phyloP scores from a whole-genome alignment of 2,888 invertebrate species.

The Phyllotreta cruciferae region DNA sequence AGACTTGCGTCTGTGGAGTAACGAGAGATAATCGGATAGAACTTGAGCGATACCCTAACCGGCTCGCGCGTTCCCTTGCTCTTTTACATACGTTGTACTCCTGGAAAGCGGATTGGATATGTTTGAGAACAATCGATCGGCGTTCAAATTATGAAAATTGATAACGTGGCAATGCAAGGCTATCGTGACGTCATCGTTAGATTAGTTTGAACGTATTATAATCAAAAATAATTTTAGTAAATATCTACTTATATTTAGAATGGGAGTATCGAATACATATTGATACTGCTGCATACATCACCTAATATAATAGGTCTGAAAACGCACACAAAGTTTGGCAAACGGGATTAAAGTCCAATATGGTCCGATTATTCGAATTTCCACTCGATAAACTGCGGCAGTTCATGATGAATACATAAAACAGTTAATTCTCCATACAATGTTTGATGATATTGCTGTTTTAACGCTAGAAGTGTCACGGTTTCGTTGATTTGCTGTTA shows the following conservation, averaged over 20 bases:
- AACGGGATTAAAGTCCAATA: slow-evolving; percentile 28
- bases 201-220: no score
- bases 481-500: slow-evolving; percentile 11
- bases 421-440: slow-evolving; percentile 30
- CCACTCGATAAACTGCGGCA: slow-evolving; percentile 30
- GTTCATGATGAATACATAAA: slow-evolving; percentile 36
- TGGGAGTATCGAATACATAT: no score
- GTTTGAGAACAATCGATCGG: no score
- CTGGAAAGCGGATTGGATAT: no score
- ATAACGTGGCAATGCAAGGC: no score
- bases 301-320: slow-evolving; percentile 7
- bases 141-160: no score
- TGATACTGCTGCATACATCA: no score
- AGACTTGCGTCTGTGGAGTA: slow-evolving; percentile 44
- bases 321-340: slow-evolving; percentile 10
- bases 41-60: slow-evolving; percentile 23
- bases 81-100: slow-evolving; percentile 20
- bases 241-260: no score
- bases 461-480: slow-evolving; percentile 21
- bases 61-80: slow-evolving; percentile 6
- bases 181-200: no score
- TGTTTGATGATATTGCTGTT: slow-evolving; percentile 24
- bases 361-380: slow-evolving; percentile 32
- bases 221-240: no score
- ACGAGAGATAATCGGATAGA: slow-evolving; percentile 44